phyloP scores from a whole-genome alignment of 2,797 vertebrate genomes.

The Lagodon rhomboides region DNA sequence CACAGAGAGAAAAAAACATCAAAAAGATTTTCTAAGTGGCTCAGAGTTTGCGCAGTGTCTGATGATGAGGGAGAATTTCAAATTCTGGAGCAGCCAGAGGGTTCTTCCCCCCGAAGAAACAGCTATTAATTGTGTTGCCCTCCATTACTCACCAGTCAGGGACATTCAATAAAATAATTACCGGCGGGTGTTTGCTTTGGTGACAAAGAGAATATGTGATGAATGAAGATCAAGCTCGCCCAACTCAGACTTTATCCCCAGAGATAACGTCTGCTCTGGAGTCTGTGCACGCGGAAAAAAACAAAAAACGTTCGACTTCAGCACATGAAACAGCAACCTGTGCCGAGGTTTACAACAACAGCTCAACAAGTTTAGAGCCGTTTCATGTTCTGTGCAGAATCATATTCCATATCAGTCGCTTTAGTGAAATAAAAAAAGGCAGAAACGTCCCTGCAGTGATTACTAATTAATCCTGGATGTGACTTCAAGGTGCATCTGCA shows the following conservation, averaged over 20 bases:
- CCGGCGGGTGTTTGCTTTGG: constrained; percentile 64
- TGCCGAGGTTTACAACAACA: constrained; percentile 18
- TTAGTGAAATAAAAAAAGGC: no score
- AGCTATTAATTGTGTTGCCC: constrained; percentile 72
- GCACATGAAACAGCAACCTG: constrained; percentile 30
- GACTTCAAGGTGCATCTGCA: constrained; percentile 11
- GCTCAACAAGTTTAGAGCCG: constrained; percentile 7
- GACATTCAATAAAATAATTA: constrained; percentile 74
- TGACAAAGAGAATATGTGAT: constrained; percentile 75
- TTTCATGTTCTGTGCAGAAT: constrained; percentile 22
- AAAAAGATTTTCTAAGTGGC: constrained; percentile 72
- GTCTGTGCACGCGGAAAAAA: constrained; percentile 33
- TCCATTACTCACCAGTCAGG: constrained; percentile 72
- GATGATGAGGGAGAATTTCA: constrained; percentile 68
- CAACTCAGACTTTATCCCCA: constrained; percentile 39
- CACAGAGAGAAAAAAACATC: constrained; percentile 59
- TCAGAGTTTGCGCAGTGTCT: constrained; percentile 57
- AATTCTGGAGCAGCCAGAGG: constrained; percentile 67
- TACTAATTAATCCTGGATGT: constrained; percentile 25
- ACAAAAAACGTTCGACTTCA: constrained; percentile 21
- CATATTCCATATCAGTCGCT: not conserved
- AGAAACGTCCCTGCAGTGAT: not conserved
- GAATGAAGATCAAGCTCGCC: constrained; percentile 66
- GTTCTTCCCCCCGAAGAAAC: constrained; percentile 56
- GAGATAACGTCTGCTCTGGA: constrained; percentile 50